Conservation (phyloP, 2,113 vertebrate species). For the Gymnorhina tibicen region DNA sequence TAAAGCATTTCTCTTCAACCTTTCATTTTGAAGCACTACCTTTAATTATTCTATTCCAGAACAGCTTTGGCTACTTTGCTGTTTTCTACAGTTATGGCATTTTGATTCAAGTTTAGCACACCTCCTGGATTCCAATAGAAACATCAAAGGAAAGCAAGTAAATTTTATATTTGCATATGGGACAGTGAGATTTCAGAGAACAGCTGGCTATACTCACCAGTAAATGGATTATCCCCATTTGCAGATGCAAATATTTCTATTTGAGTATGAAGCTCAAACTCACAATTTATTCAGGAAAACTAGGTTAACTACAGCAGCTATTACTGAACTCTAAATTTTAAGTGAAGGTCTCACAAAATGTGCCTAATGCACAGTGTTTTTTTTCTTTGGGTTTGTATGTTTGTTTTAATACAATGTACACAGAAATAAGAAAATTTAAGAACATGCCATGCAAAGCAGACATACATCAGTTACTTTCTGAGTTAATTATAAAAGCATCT, state of each 20-base stretch:
- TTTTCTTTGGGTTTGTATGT: not conserved
- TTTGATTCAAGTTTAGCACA: not conserved
- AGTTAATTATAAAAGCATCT: not conserved
- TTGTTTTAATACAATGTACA: not conserved
- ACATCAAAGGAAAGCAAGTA: not conserved
- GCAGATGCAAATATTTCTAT: not conserved
- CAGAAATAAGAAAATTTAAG: not conserved
- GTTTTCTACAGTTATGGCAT: not conserved
- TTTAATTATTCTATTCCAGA: not conserved
- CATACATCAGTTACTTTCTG: not conserved
- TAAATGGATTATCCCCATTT: not conserved
- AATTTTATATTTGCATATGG: not conserved
- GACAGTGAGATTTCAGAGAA: not conserved
- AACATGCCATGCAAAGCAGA: not conserved
- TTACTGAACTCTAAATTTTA: not conserved
- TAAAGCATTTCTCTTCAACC: not conserved
- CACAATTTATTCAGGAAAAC: not conserved
- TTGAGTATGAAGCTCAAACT: not conserved
- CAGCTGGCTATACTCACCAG: not conserved
- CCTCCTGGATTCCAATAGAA: not conserved
- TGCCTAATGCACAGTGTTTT: not conserved
- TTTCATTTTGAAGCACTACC: not conserved
- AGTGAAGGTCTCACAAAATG: not conserved
- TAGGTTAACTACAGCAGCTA: not conserved
- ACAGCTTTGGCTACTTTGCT: not conserved